These are phyloP conservation scores for Vulpes ferrilata DNA, from an alignment of 2,113 vertebrate species.

Conservation along the genomic window DNA sequence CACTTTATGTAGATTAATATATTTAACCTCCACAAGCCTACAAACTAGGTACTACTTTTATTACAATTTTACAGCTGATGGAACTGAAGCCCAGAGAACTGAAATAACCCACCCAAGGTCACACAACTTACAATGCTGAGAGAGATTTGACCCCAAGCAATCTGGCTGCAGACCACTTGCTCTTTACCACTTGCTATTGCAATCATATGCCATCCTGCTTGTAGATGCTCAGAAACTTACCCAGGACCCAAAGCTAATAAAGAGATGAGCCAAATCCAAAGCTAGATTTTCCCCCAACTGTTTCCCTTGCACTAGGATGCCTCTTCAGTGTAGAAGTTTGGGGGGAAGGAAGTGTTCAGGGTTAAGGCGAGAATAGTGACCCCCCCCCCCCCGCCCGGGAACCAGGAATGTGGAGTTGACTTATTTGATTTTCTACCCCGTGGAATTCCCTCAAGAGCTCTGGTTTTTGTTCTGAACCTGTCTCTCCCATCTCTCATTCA, in stretches of 20 bases:
- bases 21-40: background rate
- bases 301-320: background rate
- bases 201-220: background rate
- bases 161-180: background rate
- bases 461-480: background rate
- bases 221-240: background rate
- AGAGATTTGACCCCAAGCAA: background rate
- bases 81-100: constrained; percentile 21
- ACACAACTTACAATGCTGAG: background rate
- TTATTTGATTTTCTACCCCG: background rate
- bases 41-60: background rate
- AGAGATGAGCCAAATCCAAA: background rate
- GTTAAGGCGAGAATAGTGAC: background rate
- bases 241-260: background rate
- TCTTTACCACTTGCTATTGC: background rate
- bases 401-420: background rate
- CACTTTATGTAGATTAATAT: background rate
- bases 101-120: constrained; percentile 3
- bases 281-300: background rate
- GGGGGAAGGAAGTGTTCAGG: background rate
- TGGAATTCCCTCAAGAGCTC: background rate
- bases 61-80: background rate
- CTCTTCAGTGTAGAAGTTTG: background rate
- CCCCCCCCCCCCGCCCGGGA: background rate
- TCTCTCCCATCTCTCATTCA: background rate